These are phyloP conservation scores for Bugulina stolonifera DNA, from an alignment of 2,888 invertebrate genomes.

Conservation along the genomic window DNA sequence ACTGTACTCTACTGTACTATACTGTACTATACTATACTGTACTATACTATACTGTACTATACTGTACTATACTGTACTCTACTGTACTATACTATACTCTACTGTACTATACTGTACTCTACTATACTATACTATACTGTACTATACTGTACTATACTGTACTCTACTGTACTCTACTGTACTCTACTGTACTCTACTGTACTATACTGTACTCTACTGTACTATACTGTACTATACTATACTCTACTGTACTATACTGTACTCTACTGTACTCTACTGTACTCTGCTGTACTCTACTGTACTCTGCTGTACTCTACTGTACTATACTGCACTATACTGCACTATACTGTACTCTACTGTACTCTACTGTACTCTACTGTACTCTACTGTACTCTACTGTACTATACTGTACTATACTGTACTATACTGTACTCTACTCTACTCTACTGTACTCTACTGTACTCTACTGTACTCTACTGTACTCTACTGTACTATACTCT, in stretches of 20 bases:
- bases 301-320: conserved; percentile 30
- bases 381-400: conserved; percentile 18
- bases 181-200: conserved; percentile 27
- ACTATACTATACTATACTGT: too few relatives aligned
- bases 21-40: conserved; percentile 27
- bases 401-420: not conserved
- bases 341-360: conserved; percentile 29
- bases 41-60: conserved; percentile 27
- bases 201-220: conserved; percentile 28
- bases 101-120: too few relatives aligned
- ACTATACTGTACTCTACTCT: too few relatives aligned
- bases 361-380: conserved; percentile 28
- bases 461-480: conserved; percentile 19
- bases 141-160: conserved; percentile 26
- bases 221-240: conserved; percentile 28
- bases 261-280: conserved; percentile 25
- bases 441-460: conserved; percentile 13
- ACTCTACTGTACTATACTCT: not conserved
- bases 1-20: conserved; percentile 27
- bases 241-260: too few relatives aligned
- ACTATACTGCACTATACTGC: conserved; percentile 26
- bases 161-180: conserved; percentile 24
- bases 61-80: conserved; percentile 27
- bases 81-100: too few relatives aligned
- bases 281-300: conserved; percentile 2